phyloP scores from a whole-genome alignment of 2,113 vertebrate genomes.

The Sakesphorus luctuosus region DNA sequence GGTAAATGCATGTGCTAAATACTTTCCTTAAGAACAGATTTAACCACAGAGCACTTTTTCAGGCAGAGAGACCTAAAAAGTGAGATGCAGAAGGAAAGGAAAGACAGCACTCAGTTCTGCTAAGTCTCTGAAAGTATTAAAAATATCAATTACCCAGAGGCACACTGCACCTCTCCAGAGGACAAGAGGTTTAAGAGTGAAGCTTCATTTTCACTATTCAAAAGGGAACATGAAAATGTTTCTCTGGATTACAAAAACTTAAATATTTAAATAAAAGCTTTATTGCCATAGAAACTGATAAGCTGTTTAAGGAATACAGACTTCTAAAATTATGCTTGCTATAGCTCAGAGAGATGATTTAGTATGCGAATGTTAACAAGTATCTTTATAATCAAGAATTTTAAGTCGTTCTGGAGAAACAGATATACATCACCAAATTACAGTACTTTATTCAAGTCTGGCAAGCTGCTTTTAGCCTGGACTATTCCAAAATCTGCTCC shows the following conservation, averaged over 20 bases:
- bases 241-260: background rate
- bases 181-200: background rate
- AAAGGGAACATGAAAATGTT: background rate
- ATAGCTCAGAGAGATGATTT: background rate
- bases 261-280: background rate
- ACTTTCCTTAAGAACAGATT: background rate
- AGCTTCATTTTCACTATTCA: background rate
- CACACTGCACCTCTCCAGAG: background rate
- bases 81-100: background rate
- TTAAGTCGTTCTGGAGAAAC: background rate
- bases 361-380: background rate
- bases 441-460: background rate
- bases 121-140: conserved; percentile 3
- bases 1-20: background rate
- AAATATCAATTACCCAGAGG: background rate
- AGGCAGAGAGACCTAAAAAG: background rate
- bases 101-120: background rate
- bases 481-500: background rate
- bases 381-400: background rate
- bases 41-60: background rate
- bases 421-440: background rate
- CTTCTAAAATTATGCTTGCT: background rate
- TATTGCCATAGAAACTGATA: background rate
- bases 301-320: background rate
- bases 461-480: background rate